These are phyloP conservation scores for Chrysina gloriosa DNA, from an alignment of 2,888 invertebrate genomes.

Conservation along the genomic window DNA sequence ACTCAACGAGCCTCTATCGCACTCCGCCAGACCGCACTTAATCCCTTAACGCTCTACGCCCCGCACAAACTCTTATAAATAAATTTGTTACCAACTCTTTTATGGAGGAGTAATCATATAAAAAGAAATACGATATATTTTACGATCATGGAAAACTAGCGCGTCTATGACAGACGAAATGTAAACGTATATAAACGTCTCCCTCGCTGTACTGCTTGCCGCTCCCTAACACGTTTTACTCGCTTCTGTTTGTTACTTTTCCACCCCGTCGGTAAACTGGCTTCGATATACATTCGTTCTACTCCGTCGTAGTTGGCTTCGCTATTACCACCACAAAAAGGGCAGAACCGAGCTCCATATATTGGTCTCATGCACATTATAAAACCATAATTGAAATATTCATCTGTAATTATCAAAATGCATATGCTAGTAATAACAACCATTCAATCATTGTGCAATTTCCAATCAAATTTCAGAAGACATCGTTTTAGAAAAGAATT, in stretches of 20 bases:
- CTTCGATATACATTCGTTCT: neutral
- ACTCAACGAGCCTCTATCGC: slow-evolving; percentile 60
- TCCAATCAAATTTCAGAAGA: no score
- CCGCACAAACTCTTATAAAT: slow-evolving; percentile 56
- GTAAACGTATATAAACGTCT: slow-evolving; percentile 50
- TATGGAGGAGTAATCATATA: slow-evolving; percentile 60
- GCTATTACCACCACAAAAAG: neutral
- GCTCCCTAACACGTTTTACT: neutral
- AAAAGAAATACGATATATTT: slow-evolving; percentile 61
- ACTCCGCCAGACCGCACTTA: slow-evolving; percentile 58
- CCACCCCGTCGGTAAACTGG: neutral
- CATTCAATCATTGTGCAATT: no score
- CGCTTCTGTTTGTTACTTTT: neutral
- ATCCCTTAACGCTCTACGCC: slow-evolving; percentile 55
- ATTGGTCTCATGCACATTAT: no score
- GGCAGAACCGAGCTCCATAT: no score
- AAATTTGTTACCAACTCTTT: slow-evolving; percentile 60
- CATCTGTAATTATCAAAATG: no score
- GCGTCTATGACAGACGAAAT: slow-evolving; percentile 51
- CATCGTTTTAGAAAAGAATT: no score
- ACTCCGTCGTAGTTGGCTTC: neutral
- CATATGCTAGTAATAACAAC: no score
- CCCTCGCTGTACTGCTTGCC: slow-evolving; percentile 16
- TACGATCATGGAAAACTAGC: slow-evolving; percentile 57
- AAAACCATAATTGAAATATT: no score